phyloP scores from a whole-genome alignment of 1,140 invertebrate species.

The Periplaneta americana region DNA sequence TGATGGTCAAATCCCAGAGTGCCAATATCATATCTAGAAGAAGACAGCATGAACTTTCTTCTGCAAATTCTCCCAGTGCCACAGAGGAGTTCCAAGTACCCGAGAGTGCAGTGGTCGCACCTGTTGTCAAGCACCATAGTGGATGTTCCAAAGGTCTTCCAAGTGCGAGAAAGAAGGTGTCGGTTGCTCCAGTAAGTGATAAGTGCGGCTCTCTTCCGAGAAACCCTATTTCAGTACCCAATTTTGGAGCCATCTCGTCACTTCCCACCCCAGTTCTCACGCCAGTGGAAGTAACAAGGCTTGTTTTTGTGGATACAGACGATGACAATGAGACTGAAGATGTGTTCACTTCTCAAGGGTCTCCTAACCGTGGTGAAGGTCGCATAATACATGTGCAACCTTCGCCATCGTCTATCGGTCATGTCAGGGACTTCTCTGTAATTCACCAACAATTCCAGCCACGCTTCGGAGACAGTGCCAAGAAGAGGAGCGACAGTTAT shows the following conservation, averaged over 20 bases:
- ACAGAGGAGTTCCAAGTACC: not conserved
- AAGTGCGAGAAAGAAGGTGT: not conserved
- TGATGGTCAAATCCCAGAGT: conserved; percentile 54
- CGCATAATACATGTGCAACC: not conserved
- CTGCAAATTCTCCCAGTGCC: conserved; percentile 15
- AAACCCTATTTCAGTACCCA: conserved; percentile 70
- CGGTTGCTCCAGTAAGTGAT: not conserved
- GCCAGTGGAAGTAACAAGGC: conserved; percentile 58
- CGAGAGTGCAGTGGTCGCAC: not conserved
- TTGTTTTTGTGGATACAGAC: conserved; percentile 65
- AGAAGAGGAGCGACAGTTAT: conserved; percentile 46
- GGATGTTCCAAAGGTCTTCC: not conserved
- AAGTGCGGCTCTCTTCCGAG: conserved; percentile 28
- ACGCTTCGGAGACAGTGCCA: not conserved
- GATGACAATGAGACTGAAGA: conserved; percentile 54
- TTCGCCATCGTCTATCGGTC: not conserved
- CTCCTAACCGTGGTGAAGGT: conserved; percentile 19
- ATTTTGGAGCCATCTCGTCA: conserved; percentile 47
- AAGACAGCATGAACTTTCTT: conserved; percentile 26
- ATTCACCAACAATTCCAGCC: conserved; percentile 31
- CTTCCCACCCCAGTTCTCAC: conserved; percentile 40
- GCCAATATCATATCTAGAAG: conserved; percentile 45
- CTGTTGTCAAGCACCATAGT: not conserved
- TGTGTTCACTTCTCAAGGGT: not conserved
- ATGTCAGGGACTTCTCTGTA: conserved; percentile 21